Evolutionary conservation across 92 coral and sea anemone species (phyloP), one percentile per base, ranked within the genome.

Genomic region (Phenganax marumi): DNA sequence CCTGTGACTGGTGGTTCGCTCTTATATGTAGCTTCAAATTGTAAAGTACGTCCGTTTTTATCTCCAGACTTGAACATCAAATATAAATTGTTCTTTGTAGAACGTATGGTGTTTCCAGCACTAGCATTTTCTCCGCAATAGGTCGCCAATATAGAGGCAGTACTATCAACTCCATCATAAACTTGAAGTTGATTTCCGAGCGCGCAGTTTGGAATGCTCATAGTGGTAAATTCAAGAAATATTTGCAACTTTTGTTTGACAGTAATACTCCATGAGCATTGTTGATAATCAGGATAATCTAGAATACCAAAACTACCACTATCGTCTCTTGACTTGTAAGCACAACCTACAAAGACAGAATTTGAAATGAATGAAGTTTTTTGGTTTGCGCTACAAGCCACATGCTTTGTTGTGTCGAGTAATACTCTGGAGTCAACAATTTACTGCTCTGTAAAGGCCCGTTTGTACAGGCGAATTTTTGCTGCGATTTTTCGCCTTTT

Each of bases 101-200:
- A 64, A 64, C 43, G 70, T 25, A 64, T 33, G 7, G 70, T 64
- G 47, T 64, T 64, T 6, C 70, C 70, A 17, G 70, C 23, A 43
- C 43, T 64, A 22, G 70, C 70, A 46, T 64, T 64, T 19, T 10
- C 43, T 21, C 8, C 70, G 21, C 70, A 64, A 25, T 64, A 64
- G 23, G 70, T 64, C 16, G 70, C 70, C 43, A 64, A 64, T 22
- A 64, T 21, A 22, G 47, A 19, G 16, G 43, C 19, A 21, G 43
- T 25, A 46, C 25, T 64, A 16, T 64, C 70, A 64, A 64, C 47
- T 64, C 70, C 70, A 64, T 64, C 70, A 46, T 64, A 64, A 64
- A 64, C 21, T 21, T 25, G 14, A 25, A 64, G 70, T 25, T 64
- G 43, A 64, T 64, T 64, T 64, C 19, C 70, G 43, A 33, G 43